Evolutionary conservation across 2,797 vertebrate genomes (phyloP).

Genomic region (Bufotes viridis): DNA sequence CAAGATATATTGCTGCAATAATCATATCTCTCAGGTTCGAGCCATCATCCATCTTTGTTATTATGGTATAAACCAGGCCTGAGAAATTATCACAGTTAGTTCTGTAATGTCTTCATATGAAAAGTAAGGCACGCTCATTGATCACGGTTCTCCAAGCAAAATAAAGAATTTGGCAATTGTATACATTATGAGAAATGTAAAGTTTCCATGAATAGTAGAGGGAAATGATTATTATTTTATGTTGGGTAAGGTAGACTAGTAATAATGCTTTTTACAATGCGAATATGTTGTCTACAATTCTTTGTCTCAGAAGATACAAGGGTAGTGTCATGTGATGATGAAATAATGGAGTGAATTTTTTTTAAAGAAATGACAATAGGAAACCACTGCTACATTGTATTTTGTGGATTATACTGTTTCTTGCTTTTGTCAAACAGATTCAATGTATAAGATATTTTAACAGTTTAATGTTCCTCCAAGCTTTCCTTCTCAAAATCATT

Average conservation of each 20-base stretch:
- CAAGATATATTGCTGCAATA: constrained; percentile 50
- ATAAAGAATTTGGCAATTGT: constrained; percentile 1
- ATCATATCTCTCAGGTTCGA: constrained; percentile 45
- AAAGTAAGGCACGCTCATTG: constrained; percentile 36
- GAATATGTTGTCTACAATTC: not conserved
- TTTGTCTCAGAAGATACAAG: not conserved
- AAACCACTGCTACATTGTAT: not conserved
- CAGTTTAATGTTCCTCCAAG: not conserved
- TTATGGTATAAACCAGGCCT: constrained; percentile 45
- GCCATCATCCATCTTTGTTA: constrained; percentile 35
- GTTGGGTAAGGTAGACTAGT: not conserved
- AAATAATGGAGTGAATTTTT: not conserved
- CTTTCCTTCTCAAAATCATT: not conserved
- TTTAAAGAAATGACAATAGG: not conserved
- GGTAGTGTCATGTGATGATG: not conserved
- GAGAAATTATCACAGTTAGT: constrained; percentile 41
- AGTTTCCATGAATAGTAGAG: not conserved
- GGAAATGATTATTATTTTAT: not conserved
- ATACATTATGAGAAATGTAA: not conserved
- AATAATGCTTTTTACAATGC: not conserved
- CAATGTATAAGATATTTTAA: not conserved
- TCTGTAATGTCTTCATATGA: constrained; percentile 35
- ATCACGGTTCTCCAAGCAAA: constrained; percentile 8
- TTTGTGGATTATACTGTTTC: not conserved
- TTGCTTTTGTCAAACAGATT: not conserved